Evolutionary conservation across 2,797 vertebrate species (phyloP).

Genomic region (Anabacerthia variegaticeps): DNA sequence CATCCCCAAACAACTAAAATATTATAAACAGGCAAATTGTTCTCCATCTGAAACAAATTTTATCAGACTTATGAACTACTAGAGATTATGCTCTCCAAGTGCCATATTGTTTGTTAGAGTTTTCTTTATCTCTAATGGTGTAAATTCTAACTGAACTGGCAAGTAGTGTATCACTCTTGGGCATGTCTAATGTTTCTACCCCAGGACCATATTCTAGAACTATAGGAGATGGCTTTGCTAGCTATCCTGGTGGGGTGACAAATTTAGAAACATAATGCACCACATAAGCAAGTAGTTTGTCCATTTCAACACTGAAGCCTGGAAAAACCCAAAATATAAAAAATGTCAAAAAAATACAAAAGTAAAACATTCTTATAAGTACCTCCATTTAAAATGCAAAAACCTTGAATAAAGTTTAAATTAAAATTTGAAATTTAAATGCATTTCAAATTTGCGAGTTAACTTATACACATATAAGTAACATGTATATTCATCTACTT

Average conservation of each 20-base stretch:
- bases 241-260: not conserved
- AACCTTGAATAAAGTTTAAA: not conserved
- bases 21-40: not conserved
- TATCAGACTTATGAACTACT: not conserved
- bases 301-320: not conserved
- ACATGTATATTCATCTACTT: not conserved
- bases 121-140: not conserved
- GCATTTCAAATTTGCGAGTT: not conserved
- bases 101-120: not conserved
- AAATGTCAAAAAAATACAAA: fast-evolving
- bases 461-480: not conserved
- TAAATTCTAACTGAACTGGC: not conserved
- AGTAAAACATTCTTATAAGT: not conserved
- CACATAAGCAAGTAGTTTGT: not conserved
- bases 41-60: not conserved
- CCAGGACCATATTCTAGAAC: not conserved
- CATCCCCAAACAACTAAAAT: not conserved
- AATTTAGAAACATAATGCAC: not conserved
- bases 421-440: not conserved
- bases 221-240: not conserved
- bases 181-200: not conserved
- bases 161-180: not conserved
- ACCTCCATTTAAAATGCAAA: not conserved
- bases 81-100: not conserved
- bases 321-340: not conserved